Percentiles rank a stretch among this genome's conserved stretches.
phyloP scores from a whole-genome alignment of 1,140 invertebrate genomes.

The Lethrus apterus region DNA sequence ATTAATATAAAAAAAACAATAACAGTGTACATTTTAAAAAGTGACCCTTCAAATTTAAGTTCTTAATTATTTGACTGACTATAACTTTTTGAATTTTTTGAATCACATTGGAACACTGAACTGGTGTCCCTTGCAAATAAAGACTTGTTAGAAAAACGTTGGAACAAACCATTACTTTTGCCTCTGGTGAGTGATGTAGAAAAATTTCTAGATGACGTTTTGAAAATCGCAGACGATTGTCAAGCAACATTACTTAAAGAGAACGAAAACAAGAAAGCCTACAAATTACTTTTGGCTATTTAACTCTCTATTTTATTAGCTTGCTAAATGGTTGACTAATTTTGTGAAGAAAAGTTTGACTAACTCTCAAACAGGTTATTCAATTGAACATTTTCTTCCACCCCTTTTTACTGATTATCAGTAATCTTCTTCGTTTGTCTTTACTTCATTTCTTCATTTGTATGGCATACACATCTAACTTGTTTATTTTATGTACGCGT shows the following conservation, averaged over 20 bases:
- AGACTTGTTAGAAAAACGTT: slow-evolving; percentile 23
- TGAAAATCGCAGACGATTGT: slow-evolving; percentile 13
- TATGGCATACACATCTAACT: too few species aligned
- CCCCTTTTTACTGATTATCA: neutral
- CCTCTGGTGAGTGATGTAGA: slow-evolving; percentile 23
- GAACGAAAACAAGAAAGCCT: slow-evolving; percentile 5
- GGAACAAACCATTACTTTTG: slow-evolving; percentile 24
- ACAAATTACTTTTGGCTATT: slow-evolving; percentile 10
- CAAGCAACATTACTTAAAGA: neutral
- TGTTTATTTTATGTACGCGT: too few species aligned
- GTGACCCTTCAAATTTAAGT: too few species aligned
- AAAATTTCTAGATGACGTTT: slow-evolving; percentile 11
- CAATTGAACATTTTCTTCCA: neutral
- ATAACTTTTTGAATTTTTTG: too few species aligned
- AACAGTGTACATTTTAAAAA: too few species aligned
- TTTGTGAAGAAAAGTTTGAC: neutral
- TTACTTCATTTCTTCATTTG: too few species aligned
- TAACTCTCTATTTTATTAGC: neutral
- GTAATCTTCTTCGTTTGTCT: too few species aligned
- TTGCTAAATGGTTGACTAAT: neutral
- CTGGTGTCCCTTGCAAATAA: slow-evolving; percentile 23
- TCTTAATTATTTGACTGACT: too few species aligned
- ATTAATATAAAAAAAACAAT: too few species aligned
- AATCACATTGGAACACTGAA: slow-evolving; percentile 18
- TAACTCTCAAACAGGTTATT: neutral